These are phyloP conservation scores for Dromococcyx pavoninus DNA, from an alignment of 2,797 vertebrate species.

Conservation along the genomic window DNA sequence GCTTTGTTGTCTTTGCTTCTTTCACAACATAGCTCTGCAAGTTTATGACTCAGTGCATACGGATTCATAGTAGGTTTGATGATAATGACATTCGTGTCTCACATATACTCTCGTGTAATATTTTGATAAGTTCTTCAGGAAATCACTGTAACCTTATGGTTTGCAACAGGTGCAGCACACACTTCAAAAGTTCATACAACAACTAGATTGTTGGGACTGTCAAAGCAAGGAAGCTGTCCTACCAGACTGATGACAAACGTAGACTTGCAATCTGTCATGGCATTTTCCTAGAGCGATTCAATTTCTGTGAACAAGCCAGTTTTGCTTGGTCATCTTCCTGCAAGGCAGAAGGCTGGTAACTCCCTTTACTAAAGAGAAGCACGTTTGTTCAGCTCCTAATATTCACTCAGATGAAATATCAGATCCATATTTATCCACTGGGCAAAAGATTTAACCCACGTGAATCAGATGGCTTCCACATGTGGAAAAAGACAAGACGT, in stretches of 20 bases:
- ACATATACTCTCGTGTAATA: not conserved
- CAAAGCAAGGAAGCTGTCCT: not conserved
- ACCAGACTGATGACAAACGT: not conserved
- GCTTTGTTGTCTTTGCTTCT: not conserved
- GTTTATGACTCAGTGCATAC: not conserved
- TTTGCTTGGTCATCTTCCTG: not conserved
- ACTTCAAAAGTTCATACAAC: not conserved
- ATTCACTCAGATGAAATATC: not conserved
- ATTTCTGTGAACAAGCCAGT: not conserved
- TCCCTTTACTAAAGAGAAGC: not conserved
- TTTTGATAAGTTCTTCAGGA: not conserved
- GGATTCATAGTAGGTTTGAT: not conserved
- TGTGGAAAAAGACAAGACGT: not conserved
- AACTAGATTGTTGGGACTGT: not conserved
- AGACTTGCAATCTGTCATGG: not conserved
- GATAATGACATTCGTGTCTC: not conserved
- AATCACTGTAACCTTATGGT: not conserved
- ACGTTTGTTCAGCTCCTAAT: not conserved
- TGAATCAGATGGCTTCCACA: not conserved
- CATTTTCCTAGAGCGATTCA: not conserved
- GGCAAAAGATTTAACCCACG: not conserved
- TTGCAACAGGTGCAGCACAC: not conserved
- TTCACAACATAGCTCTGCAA: not conserved
- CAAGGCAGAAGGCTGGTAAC: not conserved
- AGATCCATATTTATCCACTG: not conserved